Conservation (phyloP, 2,113 vertebrate species). For the Macquaria australasica region DNA sequence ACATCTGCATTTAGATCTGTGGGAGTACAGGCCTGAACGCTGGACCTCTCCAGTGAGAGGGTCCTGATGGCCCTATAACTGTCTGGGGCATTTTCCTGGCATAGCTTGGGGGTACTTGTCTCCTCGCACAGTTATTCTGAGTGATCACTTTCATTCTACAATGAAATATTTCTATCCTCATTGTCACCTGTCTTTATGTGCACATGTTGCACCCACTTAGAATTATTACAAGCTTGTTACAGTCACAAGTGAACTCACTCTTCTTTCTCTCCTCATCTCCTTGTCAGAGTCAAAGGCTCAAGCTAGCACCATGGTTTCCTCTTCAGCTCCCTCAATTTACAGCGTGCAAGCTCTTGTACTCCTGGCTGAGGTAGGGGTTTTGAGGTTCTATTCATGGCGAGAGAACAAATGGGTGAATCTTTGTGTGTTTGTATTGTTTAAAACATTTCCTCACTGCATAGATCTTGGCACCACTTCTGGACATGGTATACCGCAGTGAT, state of each 20-base stretch:
- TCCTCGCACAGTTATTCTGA: background rate
- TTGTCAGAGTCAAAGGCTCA: slow-evolving; percentile 84
- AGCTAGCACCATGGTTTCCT: slow-evolving; percentile 92
- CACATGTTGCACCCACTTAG: background rate
- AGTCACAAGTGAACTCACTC: background rate
- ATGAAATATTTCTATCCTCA: background rate
- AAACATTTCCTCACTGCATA: slow-evolving; percentile 59
- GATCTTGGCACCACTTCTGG: slow-evolving; percentile 94
- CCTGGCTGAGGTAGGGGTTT: slow-evolving; percentile 90
- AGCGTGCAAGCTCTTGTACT: slow-evolving; percentile 96
- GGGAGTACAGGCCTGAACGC: background rate
- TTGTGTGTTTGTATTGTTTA: background rate
- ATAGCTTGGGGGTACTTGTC: background rate
- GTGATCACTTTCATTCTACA: background rate
- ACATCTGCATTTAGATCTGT: background rate
- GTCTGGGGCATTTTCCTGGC: background rate
- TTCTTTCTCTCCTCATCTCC: background rate
- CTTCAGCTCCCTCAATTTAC: slow-evolving; percentile 94
- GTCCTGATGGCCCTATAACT: background rate
- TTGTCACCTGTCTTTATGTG: background rate
- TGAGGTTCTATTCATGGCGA: background rate
- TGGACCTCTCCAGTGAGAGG: background rate
- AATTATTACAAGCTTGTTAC: background rate
- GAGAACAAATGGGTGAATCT: slow-evolving; percentile 17
- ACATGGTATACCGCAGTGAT: slow-evolving; percentile 97